Evolutionary conservation across 2,797 vertebrate genomes (phyloP), one percentile per base, ranked within the genome.

Genomic region (Oryzias sinensis): DNA sequence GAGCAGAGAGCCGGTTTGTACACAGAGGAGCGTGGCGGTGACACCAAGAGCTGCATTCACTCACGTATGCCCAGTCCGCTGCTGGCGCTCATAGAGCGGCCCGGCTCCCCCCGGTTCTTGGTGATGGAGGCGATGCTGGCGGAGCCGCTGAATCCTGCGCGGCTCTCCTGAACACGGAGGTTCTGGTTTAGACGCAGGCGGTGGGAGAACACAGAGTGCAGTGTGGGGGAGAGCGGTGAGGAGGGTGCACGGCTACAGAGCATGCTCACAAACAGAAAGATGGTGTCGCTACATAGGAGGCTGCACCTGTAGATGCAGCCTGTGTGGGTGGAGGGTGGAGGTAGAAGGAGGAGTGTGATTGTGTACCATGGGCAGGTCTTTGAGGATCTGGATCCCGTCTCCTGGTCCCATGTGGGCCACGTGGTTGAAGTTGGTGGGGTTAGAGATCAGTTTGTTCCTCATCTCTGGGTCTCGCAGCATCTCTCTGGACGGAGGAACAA

Each of bases 401-500:
- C 97, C 97, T 68, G 97, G 97, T 77, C 97, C 97, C 97, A 99
- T 99, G 88, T 99, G 97, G 84, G 95, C 97, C 90, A 99, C 96
- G 49, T 98, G 97, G 92, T 98, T 98, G 91, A 99, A 99, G 92
- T 99, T 98, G 82, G 96, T 98, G 79, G 97, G 97, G 84, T 98
- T 97, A 88, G 97, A 99, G 90, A 99, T 99, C 80, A 98, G 91
- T 82, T 98, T 98, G 92, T 95, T 98, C 91, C 97, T 95, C 95
- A 97, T 98, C 92, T 98, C 97, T 29, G 97, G 97, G 85, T 99
- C 97, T 14, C 96, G 93, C 51, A 99, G 93, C 96, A 99, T 98
- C 89, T 98, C 97, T 91, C 97, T 99, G 84, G 44, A 74, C 9
- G 2, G 33, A 37, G 16, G 67, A 25, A 56, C 20, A 37, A 13